A percentile compares a stretch with the other conserved stretches of the same genome.
phyloP scores from a whole-genome alignment of 2,113 vertebrate species.

The Camelus bactrianus region DNA sequence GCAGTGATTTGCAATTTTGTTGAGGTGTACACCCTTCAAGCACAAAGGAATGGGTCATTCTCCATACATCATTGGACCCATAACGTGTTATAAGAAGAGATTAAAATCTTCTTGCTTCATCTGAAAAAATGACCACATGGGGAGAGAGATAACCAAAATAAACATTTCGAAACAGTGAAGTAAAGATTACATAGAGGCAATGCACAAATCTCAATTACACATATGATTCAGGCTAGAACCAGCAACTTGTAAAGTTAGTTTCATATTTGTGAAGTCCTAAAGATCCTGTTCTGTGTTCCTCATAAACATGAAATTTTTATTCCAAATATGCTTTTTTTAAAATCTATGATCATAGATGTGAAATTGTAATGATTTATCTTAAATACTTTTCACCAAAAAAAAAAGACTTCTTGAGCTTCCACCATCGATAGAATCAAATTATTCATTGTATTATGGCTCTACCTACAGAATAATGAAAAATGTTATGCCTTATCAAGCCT shows the following conservation, averaged over 20 bases:
- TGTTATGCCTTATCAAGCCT: not conserved
- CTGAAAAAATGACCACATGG: conserved; percentile 38
- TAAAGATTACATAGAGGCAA: not conserved
- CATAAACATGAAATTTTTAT: not conserved
- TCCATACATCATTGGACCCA: not conserved
- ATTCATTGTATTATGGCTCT: not conserved
- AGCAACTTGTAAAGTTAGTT: not conserved
- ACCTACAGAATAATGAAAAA: conserved; percentile 32
- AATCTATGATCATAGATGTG: not conserved
- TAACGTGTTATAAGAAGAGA: not conserved
- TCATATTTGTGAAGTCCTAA: not conserved
- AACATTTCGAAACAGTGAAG: not conserved
- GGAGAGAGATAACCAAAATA: not conserved
- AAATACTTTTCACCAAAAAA: not conserved
- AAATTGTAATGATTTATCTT: not conserved
- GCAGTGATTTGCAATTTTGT: not conserved
- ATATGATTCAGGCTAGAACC: not conserved
- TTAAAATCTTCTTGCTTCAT: not conserved
- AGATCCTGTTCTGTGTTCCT: not conserved
- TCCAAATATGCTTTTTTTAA: conserved; percentile 23
- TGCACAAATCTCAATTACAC: not conserved
- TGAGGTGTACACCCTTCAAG: not conserved
- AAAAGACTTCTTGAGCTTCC: not conserved
- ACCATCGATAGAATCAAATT: not conserved
- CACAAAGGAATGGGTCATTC: not conserved